Percentiles rank a stretch among this genome's conserved stretches.
phyloP scores from a whole-genome alignment of 37 sponge, comb jelly and placozoan species.

The Tethya wilhelma region DNA sequence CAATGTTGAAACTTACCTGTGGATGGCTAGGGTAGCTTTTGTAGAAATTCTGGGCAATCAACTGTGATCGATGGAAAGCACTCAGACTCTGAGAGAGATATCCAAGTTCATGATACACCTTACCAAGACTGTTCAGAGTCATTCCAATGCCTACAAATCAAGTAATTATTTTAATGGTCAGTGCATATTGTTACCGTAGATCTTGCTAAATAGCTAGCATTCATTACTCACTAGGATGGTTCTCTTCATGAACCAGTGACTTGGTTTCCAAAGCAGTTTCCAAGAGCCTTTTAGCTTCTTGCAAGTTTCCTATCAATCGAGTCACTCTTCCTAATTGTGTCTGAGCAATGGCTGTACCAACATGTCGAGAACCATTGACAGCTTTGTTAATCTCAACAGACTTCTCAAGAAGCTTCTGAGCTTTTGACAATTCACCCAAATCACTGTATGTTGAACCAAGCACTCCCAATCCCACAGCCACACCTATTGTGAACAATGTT shows the following conservation, averaged over 20 bases:
- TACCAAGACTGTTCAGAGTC: neutral
- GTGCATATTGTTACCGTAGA: too few relatives aligned
- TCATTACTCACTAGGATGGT: neutral
- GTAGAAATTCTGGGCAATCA: neutral
- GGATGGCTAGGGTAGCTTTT: neutral
- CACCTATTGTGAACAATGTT: too few relatives aligned
- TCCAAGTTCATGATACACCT: neutral
- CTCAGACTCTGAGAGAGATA: neutral
- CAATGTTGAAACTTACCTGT: neutral
- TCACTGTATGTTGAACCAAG: neutral
- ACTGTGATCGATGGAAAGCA: neutral
- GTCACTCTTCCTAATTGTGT: neutral
- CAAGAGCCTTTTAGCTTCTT: neutral
- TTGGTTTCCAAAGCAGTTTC: slow-evolving; percentile 5
- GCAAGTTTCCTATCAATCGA: neutral
- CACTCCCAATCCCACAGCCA: neutral
- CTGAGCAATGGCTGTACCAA: slow-evolving; percentile 1
- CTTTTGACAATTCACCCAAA: neutral
- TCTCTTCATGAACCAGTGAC: neutral
- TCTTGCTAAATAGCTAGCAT: too few relatives aligned
- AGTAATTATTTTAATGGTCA: slow-evolving; percentile 1
- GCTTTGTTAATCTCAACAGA: slow-evolving; percentile 14
- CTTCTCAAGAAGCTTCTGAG: neutral
- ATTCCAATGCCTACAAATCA: neutral
- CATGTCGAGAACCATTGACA: neutral